Conservation (phyloP, 2,888 invertebrate species). For the Lycia hirtaria region DNA sequence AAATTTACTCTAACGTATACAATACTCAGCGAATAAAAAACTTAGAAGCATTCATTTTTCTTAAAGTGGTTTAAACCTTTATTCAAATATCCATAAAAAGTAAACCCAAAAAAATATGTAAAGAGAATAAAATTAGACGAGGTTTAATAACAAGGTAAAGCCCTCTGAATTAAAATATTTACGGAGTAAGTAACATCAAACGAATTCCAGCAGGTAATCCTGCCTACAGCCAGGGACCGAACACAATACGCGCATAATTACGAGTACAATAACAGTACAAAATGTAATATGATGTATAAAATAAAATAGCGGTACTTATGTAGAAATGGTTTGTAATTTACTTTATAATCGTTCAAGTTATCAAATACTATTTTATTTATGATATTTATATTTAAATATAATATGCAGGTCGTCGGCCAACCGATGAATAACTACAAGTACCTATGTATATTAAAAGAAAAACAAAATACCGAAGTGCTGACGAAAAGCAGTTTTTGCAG, state of each 20-base stretch:
- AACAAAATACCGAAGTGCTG: no score
- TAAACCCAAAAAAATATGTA: slow-evolving; percentile 27
- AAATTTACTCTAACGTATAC: no score
- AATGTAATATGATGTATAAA: no score
- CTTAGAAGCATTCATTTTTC: slow-evolving; percentile 7
- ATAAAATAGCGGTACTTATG: not conserved
- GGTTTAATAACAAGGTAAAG: slow-evolving; percentile 35
- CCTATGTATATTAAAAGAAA: no score
- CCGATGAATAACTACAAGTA: no score
- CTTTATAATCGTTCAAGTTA: not conserved
- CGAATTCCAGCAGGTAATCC: slow-evolving; percentile 31
- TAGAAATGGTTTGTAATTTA: not conserved
- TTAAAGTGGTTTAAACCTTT: slow-evolving; percentile 24
- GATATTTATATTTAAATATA: no score
- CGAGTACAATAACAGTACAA: not conserved
- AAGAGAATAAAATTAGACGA: slow-evolving; percentile 33
- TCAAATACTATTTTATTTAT: no score
- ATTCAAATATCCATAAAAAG: slow-evolving; percentile 32
- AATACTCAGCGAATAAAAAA: not conserved
- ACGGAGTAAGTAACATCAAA: slow-evolving; percentile 35
- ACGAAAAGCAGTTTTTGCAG: no score
- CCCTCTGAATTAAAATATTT: slow-evolving; percentile 34
- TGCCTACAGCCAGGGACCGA: slow-evolving; percentile 13
- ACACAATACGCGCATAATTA: not conserved
- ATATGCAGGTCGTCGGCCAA: no score